Evolutionary conservation across 2,888 invertebrate species (phyloP).

Genomic region (Hedya salicella): DNA sequence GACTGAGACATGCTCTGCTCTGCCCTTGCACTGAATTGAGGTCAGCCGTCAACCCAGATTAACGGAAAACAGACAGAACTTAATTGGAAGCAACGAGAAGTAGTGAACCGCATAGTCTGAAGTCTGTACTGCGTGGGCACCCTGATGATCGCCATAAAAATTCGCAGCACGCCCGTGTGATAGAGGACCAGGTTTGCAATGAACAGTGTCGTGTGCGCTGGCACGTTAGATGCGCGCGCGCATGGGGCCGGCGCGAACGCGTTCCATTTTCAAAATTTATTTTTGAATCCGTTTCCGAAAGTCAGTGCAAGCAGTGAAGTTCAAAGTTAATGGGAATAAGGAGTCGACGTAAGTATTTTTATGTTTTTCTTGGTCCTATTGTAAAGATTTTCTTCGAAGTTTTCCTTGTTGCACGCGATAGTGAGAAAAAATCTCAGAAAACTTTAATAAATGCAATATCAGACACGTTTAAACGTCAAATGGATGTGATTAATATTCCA

Average conservation of each 20-base stretch:
- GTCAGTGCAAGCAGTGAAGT: conserved; percentile 55
- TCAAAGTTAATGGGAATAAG: conserved; percentile 58
- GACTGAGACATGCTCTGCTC: too few species aligned
- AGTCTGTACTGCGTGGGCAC: too few species aligned
- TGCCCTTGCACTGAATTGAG: too few species aligned
- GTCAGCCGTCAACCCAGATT: too few species aligned
- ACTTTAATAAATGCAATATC: not conserved
- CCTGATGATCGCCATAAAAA: conserved; percentile 8
- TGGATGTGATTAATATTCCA: too few species aligned
- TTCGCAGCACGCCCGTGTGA: conserved; percentile 59
- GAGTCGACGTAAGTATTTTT: conserved; percentile 62
- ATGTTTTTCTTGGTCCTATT: not conserved
- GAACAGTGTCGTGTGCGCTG: conserved; percentile 57
- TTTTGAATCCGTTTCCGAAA: conserved; percentile 47
- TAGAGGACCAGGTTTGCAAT: conserved; percentile 63
- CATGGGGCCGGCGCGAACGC: conserved; percentile 57
- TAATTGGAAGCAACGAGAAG: too few species aligned
- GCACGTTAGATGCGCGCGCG: conserved; percentile 69
- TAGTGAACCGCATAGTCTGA: too few species aligned
- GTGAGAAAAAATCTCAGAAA: not conserved
- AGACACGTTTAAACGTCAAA: too few species aligned
- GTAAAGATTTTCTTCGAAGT: not conserved
- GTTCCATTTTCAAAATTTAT: conserved; percentile 49
- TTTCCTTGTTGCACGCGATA: conserved; percentile 20
- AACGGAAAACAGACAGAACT: too few species aligned